A percentile compares a stretch with the other conserved stretches of the same genome.
Conservation (phyloP, 2,888 invertebrate genomes). For the Acleris sparsana region DNA sequence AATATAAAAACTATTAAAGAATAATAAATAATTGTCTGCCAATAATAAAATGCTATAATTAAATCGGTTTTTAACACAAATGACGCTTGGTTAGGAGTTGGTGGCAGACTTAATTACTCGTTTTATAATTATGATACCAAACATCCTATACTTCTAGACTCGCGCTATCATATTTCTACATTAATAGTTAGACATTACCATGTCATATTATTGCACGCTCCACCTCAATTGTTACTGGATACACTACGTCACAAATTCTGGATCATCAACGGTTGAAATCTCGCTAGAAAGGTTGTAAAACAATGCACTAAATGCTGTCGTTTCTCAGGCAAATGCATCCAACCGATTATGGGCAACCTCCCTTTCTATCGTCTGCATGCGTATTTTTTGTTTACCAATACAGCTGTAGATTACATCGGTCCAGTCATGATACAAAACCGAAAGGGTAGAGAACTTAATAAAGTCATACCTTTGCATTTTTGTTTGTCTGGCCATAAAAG, state of each 20-base stretch:
- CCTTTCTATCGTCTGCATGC: slow-evolving; percentile 37
- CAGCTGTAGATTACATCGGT: slow-evolving; percentile 41
- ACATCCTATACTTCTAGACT: slow-evolving; percentile 30
- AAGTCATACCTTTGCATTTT: slow-evolving; percentile 20
- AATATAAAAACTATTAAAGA: slow-evolving; percentile 13
- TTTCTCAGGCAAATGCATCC: slow-evolving; percentile 32
- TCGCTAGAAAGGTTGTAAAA: slow-evolving; percentile 33
- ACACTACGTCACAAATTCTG: slow-evolving; percentile 39
- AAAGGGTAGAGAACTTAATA: slow-evolving; percentile 40
- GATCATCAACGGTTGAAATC: slow-evolving; percentile 36
- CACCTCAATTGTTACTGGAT: slow-evolving; percentile 38
- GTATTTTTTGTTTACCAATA: slow-evolving; percentile 38
- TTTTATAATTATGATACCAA: slow-evolving; percentile 38
- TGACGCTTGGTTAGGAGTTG: slow-evolving; percentile 33
- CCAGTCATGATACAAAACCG: slow-evolving; percentile 40
- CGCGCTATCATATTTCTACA: slow-evolving; percentile 28
- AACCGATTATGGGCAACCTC: slow-evolving; percentile 42
- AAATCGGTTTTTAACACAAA: slow-evolving; percentile 19
- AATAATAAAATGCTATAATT: slow-evolving; percentile 18
- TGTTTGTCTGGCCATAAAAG: too few relatives aligned
- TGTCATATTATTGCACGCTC: slow-evolving; percentile 34
- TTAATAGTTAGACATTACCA: slow-evolving; percentile 31
- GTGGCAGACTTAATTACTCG: slow-evolving; percentile 39
- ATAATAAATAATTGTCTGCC: slow-evolving; percentile 3
- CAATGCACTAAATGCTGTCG: slow-evolving; percentile 35